Evolutionary conservation across 2,888 invertebrate genomes (phyloP).

Genomic region (Xylota segnis): DNA sequence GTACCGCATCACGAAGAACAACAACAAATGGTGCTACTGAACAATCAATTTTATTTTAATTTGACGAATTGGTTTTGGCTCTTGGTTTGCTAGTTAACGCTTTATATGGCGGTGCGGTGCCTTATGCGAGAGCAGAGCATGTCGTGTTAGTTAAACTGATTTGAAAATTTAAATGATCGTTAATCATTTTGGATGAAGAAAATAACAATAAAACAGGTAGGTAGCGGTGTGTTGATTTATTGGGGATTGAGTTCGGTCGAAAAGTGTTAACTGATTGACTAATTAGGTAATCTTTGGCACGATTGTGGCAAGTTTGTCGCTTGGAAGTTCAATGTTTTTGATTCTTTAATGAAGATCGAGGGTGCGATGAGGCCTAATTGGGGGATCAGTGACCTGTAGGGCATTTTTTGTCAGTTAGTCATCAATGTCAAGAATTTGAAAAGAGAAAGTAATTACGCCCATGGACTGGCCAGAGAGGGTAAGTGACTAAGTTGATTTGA

Average conservation of each 20-base stretch:
- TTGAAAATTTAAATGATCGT: constrained; percentile 36
- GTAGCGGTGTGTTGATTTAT: not conserved
- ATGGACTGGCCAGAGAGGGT: too few species aligned
- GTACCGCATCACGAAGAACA: constrained; percentile 6
- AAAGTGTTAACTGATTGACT: constrained; percentile 25
- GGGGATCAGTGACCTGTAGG: not conserved
- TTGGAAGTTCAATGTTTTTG: not conserved
- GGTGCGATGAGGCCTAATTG: constrained; percentile 10
- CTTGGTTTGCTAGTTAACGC: constrained; percentile 2
- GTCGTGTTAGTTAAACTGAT: constrained; percentile 15
- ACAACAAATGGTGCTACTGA: constrained; percentile 36
- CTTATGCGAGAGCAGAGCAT: not conserved
- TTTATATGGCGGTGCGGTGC: not conserved
- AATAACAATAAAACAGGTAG: not conserved
- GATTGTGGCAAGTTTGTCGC: not conserved
- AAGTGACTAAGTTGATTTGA: too few species aligned
- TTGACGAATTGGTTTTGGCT: constrained; percentile 64
- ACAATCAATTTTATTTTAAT: constrained; percentile 64
- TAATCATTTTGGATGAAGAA: constrained; percentile 28
- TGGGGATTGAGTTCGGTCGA: constrained; percentile 5
- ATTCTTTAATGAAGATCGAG: not conserved
- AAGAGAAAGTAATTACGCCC: not conserved
- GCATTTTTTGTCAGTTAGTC: not conserved
- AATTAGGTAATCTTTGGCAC: constrained; percentile 13
- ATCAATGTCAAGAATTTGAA: not conserved